Conservation (phyloP, 1,140 invertebrate species). For the Pseudomyrmex pallidus region DNA sequence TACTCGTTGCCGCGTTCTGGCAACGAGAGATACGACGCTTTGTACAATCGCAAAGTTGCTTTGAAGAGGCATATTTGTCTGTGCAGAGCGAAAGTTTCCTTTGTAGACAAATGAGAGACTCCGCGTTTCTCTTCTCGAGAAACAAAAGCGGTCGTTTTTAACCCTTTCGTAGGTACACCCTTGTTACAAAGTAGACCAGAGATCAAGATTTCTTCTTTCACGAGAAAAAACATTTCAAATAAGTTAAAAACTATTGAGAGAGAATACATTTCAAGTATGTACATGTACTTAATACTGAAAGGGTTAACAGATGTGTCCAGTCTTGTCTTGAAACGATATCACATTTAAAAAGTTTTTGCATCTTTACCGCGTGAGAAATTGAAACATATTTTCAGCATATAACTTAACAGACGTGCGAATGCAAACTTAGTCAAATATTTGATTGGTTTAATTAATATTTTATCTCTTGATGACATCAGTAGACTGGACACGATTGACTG, state of each 20-base stretch:
- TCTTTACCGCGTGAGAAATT: background rate
- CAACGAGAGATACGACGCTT: constrained; percentile 25
- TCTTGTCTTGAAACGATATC: constrained; percentile 19
- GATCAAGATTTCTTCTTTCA: too few species aligned
- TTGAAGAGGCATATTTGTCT: constrained; percentile 52
- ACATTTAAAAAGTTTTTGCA: background rate
- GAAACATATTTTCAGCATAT: too few species aligned
- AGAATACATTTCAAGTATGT: background rate
- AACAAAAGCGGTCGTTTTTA: constrained; percentile 35
- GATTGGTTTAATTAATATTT: background rate
- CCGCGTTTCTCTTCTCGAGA: background rate
- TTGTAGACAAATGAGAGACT: constrained; percentile 46
- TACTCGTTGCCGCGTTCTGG: background rate
- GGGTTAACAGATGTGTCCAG: constrained; percentile 23
- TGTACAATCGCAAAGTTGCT: constrained; percentile 44
- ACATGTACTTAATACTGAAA: background rate
- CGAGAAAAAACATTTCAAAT: background rate
- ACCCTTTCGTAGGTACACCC: constrained; percentile 18
- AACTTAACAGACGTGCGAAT: too few species aligned
- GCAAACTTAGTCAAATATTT: too few species aligned
- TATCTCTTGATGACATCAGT: background rate
- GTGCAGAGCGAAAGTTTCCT: constrained; percentile 36
- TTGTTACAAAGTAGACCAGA: too few species aligned
- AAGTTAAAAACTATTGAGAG: background rate
- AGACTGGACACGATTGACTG: constrained; percentile 33